Evolutionary conservation across 1,140 invertebrate species (phyloP).

Genomic region (Brachionus manjavacas): DNA sequence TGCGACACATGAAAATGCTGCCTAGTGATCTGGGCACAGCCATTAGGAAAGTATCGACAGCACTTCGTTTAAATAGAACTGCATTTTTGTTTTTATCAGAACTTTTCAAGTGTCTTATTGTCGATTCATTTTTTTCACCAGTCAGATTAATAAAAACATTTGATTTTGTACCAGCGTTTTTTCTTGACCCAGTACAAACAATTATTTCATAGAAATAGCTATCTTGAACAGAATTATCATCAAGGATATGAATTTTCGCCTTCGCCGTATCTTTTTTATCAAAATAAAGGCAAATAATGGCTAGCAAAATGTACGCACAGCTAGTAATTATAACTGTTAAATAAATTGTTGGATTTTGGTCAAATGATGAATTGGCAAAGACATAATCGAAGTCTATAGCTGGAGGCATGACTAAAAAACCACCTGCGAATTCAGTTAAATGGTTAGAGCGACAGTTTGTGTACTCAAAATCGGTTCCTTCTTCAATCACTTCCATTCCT

Average conservation of each 20-base stretch:
- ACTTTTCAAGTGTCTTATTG: background rate
- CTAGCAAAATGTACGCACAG: slow-evolving; percentile 56
- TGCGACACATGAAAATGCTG: slow-evolving; percentile 51
- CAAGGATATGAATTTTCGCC: slow-evolving; percentile 58
- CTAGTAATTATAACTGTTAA: slow-evolving; percentile 59
- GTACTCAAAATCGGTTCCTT: slow-evolving; percentile 35
- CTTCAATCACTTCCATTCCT: slow-evolving; percentile 16
- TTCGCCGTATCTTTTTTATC: slow-evolving; percentile 58
- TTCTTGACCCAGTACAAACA: slow-evolving; percentile 59
- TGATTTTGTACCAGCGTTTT: slow-evolving; percentile 50
- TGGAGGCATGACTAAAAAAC: slow-evolving; percentile 56
- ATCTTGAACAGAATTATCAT: slow-evolving; percentile 59
- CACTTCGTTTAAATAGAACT: slow-evolving; percentile 49
- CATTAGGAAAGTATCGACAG: slow-evolving; percentile 57
- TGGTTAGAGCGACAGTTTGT: slow-evolving; percentile 53
- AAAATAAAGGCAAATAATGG: slow-evolving; percentile 46
- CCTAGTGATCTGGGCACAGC: slow-evolving; percentile 52
- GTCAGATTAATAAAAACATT: slow-evolving; percentile 43
- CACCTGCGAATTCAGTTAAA: slow-evolving; percentile 56
- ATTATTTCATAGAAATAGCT: slow-evolving; percentile 62
- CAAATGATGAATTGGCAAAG: slow-evolving; percentile 58
- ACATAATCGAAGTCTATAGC: slow-evolving; percentile 57
- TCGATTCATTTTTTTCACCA: slow-evolving; percentile 36
- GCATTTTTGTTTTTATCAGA: slow-evolving; percentile 5
- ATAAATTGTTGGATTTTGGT: slow-evolving; percentile 62